A percentile compares a stretch with the other conserved stretches of the same genome.
These are phyloP conservation scores for Nemurella pictetii DNA, from an alignment of 2,888 invertebrate species.

Conservation along the genomic window DNA sequence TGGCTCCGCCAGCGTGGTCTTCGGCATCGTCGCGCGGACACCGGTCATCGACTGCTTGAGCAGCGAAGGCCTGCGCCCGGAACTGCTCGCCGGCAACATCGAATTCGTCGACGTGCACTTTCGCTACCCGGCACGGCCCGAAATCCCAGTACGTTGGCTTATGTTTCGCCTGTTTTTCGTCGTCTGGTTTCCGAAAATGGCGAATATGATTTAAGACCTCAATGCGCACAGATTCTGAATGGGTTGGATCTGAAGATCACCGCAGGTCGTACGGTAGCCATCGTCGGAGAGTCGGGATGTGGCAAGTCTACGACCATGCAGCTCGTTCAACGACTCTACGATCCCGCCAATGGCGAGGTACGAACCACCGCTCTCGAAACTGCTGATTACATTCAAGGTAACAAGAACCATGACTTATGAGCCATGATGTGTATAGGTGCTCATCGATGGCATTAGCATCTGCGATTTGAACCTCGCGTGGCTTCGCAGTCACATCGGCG, in stretches of 20 bases:
- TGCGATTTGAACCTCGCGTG: conserved; percentile 71
- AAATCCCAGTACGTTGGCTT: conserved; percentile 60
- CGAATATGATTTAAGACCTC: neutral
- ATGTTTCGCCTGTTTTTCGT: neutral
- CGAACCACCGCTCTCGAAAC: neutral
- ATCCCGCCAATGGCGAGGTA: conserved; percentile 58
- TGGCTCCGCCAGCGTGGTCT: conserved; percentile 74
- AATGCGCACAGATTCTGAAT: conserved; percentile 61
- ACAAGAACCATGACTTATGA: neutral
- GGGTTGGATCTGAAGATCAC: conserved; percentile 65
- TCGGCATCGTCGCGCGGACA: conserved; percentile 69
- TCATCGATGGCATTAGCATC: conserved; percentile 64
- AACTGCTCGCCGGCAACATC: conserved; percentile 63
- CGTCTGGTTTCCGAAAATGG: neutral
- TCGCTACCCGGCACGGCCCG: conserved; percentile 74
- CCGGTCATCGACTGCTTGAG: conserved; percentile 73
- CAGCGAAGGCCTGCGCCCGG: conserved; percentile 61
- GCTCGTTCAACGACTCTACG: conserved; percentile 74
- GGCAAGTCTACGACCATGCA: conserved; percentile 83
- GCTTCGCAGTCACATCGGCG: conserved; percentile 75
- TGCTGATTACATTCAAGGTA: neutral
- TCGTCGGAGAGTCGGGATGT: conserved; percentile 78
- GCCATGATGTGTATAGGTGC: conserved; percentile 50
- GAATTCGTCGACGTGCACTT: conserved; percentile 70
- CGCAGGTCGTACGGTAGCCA: conserved; percentile 69